These are phyloP conservation scores for Synodontis membranacea DNA, from an alignment of 2,113 vertebrate genomes.

Conservation along the genomic window DNA sequence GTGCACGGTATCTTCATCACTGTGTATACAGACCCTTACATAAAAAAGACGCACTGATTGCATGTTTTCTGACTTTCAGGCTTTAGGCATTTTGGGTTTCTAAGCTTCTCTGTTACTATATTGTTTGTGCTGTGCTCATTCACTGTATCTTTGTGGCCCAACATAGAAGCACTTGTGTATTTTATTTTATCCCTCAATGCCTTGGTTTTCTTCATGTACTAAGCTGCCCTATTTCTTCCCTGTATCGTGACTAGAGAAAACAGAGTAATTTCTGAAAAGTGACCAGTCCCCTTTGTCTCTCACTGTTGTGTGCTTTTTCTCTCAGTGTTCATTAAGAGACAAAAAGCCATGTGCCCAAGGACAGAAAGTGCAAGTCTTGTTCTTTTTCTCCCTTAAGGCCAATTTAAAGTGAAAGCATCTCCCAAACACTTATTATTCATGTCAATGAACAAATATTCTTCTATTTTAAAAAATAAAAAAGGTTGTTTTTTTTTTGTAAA, in stretches of 20 bases:
- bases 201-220: constrained; percentile 57
- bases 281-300: constrained; percentile 64
- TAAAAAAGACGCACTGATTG: neutral
- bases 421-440: neutral
- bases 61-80: neutral
- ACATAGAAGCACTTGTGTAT: constrained; percentile 13
- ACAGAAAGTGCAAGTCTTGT: constrained; percentile 64
- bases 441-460: neutral
- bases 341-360: constrained; percentile 72
- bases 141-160: neutral
- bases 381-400: constrained; percentile 28
- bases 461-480: neutral
- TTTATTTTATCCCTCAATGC: neutral
- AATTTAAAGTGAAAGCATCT: neutral
- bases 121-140: neutral
- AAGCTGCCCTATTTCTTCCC: constrained; percentile 57
- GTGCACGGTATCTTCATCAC: neutral
- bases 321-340: constrained; percentile 67
- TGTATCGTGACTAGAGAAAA: constrained; percentile 55
- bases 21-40: neutral
- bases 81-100: neutral
- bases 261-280: constrained; percentile 62
- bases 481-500: neutral
- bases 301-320: constrained; percentile 69
- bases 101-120: neutral